phyloP scores from a whole-genome alignment of 2,113 vertebrate species.

The Neopipo cinnamomea region DNA sequence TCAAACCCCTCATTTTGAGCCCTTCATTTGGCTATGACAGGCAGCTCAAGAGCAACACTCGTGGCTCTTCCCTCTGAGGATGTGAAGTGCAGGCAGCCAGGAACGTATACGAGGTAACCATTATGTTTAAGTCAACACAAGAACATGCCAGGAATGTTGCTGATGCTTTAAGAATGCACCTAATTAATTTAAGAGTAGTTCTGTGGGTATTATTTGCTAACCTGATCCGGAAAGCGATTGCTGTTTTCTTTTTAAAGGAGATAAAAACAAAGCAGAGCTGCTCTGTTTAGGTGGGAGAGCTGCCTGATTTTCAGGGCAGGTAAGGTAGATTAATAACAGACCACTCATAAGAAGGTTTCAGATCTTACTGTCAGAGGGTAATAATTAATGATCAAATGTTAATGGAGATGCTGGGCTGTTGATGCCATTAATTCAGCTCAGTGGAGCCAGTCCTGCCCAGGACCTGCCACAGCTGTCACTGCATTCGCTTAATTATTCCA shows the following conservation, averaged over 20 bases:
- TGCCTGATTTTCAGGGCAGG: conserved; percentile 64
- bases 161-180: conserved; percentile 46
- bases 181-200: conserved; percentile 54
- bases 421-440: conserved; percentile 93
- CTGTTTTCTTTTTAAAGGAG: neutral
- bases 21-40: neutral
- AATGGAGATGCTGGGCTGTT: conserved; percentile 84
- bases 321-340: conserved; percentile 77
- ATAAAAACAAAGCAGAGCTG: neutral
- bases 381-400: conserved; percentile 91
- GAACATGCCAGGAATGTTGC: conserved; percentile 45
- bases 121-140: conserved; percentile 32
- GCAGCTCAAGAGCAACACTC: neutral
- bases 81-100: neutral
- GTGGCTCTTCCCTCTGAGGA: neutral
- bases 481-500: conserved; percentile 91
- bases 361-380: conserved; percentile 81
- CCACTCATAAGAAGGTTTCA: conserved; percentile 77
- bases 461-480: conserved; percentile 91
- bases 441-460: conserved; percentile 85
- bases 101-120: neutral
- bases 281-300: conserved; percentile 51
- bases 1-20: neutral
- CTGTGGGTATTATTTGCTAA: neutral
- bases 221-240: neutral